Percentiles rank a stretch among this genome's conserved stretches.
Conservation (phyloP, 2,797 vertebrate genomes). For the Anguilla megastoma region DNA sequence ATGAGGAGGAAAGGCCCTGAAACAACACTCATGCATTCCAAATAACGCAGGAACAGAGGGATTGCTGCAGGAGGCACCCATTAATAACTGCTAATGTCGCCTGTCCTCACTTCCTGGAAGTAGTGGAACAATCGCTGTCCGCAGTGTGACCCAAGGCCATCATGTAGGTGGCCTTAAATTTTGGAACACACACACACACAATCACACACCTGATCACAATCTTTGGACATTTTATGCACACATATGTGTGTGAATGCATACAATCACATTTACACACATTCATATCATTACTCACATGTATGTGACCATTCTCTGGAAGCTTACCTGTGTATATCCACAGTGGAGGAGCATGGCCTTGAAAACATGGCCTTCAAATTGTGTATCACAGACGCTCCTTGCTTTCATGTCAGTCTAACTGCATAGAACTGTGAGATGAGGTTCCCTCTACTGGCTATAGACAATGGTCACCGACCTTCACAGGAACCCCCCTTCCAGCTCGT, state of each 20-base stretch:
- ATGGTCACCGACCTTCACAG: not conserved
- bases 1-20: conserved; percentile 57
- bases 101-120: conserved; percentile 66
- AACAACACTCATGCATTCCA: conserved; percentile 41
- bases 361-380: not conserved
- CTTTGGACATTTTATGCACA: too few relatives aligned
- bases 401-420: not conserved
- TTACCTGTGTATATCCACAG: too few relatives aligned
- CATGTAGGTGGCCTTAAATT: not conserved
- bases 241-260: too few relatives aligned
- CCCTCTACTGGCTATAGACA: not conserved
- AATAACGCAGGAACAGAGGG: conserved; percentile 50
- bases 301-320: not conserved
- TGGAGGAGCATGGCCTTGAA: not conserved
- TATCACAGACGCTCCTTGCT: not conserved
- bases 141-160: not conserved
- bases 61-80: conserved; percentile 61
- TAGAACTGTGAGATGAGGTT: not conserved
- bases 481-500: not conserved
- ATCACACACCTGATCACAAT: too few relatives aligned
- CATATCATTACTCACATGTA: not conserved
- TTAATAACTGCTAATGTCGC: conserved; percentile 71
- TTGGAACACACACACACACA: not conserved
- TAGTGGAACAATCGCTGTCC: conserved; percentile 7
- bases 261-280: not conserved